A percentile compares a stretch with the other conserved stretches of the same genome.
phyloP scores from a whole-genome alignment of 2,888 invertebrate genomes.

The Adelognathus sp. region DNA sequence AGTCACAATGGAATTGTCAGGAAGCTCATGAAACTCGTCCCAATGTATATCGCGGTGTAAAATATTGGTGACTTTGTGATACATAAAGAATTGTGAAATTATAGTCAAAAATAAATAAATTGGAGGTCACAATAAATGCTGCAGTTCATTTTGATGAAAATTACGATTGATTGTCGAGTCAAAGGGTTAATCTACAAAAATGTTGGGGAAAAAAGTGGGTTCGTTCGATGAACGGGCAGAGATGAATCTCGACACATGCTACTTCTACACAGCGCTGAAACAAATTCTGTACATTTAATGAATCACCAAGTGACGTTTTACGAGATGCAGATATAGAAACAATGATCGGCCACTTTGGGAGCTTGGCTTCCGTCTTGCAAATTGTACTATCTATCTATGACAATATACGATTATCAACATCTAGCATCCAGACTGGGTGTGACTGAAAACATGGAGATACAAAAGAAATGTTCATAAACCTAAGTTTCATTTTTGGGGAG shows the following conservation, averaged over 20 bases:
- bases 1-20: no score
- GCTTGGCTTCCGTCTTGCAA: conserved; percentile 67
- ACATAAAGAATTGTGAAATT: no score
- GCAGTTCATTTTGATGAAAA: neutral
- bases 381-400: conserved; percentile 62
- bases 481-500: conserved; percentile 96
- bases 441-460: conserved; percentile 47
- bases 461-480: conserved; percentile 83
- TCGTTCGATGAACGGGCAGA: conserved; percentile 39
- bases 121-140: neutral
- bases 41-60: no score
- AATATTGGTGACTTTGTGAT: no score
- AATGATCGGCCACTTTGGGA: no score
- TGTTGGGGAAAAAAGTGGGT: conserved; percentile 41
- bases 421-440: conserved; percentile 75
- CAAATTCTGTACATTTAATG: conserved; percentile 59
- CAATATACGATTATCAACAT: conserved; percentile 74
- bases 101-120: neutral
- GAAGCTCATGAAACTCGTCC: no score
- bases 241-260: conserved; percentile 70
- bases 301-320: conserved; percentile 33
- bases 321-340: conserved; percentile 30
- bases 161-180: neutral
- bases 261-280: conserved; percentile 68
- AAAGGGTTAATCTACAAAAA: conserved; percentile 46